A percentile compares a stretch with the other conserved stretches of the same genome.
These are phyloP conservation scores for Catalaphyllia jardinei DNA, from an alignment of 64 coral and sea anemone species.

Conservation along the genomic window DNA sequence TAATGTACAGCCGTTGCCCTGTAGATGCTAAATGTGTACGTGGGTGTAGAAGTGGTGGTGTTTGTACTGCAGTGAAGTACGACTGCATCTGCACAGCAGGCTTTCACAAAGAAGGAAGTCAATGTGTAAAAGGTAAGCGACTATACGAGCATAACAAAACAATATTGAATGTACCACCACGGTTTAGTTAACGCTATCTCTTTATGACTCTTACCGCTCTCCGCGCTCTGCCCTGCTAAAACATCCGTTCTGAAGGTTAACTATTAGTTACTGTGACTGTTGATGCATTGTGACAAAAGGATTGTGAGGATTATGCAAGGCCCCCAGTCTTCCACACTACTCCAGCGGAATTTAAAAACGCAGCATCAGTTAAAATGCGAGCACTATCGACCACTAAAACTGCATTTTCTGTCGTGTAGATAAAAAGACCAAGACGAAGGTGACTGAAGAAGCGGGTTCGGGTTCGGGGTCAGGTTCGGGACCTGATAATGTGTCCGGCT, in stretches of 20 bases:
- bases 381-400: neutral
- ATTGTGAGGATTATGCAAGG: no score
- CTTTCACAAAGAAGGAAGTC: conserved; percentile 58
- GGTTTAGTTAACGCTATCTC: no score
- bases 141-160: neutral
- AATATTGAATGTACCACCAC: no score
- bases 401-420: neutral
- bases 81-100: conserved; percentile 57
- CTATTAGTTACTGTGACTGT: no score
- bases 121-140: conserved; percentile 60
- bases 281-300: no score
- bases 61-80: conserved; percentile 68
- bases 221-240: no score
- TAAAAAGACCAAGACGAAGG: neutral
- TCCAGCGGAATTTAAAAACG: no score
- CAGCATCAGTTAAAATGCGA: neutral
- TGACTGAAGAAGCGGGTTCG: neutral
- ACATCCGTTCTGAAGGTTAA: no score
- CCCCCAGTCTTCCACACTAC: no score
- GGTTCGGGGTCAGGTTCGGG: conserved; percentile 28
- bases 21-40: conserved; percentile 49
- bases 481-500: conserved; percentile 4
- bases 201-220: no score
- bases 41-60: conserved; percentile 57
- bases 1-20: neutral